Evolutionary conservation across 2,113 vertebrate species (phyloP).

Genomic region (Sander lucioperca): DNA sequence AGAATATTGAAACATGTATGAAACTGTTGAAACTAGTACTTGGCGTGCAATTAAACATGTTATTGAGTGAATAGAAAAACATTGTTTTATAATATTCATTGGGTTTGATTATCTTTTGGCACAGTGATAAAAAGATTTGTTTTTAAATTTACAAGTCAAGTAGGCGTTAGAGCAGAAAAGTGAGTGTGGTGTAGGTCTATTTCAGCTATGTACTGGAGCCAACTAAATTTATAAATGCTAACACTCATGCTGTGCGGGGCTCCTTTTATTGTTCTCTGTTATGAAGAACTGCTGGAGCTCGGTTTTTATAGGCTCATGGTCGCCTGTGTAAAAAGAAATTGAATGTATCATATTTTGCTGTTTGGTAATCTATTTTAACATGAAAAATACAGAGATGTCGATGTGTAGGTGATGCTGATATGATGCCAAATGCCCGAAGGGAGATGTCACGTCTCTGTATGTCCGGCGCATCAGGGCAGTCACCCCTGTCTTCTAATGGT

Average conservation of each 20-base stretch:
- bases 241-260: neutral
- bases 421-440: slow-evolving; percentile 1
- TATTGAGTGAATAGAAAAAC: slow-evolving; percentile 23
- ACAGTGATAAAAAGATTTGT: slow-evolving; percentile 7
- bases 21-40: neutral
- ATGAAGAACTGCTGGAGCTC: slow-evolving; percentile 31
- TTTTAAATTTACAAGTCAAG: slow-evolving; percentile 19
- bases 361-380: neutral
- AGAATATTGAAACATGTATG: slow-evolving; percentile 5
- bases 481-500: slow-evolving; percentile 73
- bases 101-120: slow-evolving; percentile 41
- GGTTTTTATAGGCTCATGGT: slow-evolving; percentile 14
- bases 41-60: slow-evolving; percentile 2
- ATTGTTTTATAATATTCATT: slow-evolving; percentile 12
- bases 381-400: neutral
- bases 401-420: slow-evolving; percentile 2
- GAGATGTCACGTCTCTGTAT: slow-evolving; percentile 49
- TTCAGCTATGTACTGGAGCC: slow-evolving; percentile 27
- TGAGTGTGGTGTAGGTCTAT: slow-evolving; percentile 28
- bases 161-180: slow-evolving; percentile 40
- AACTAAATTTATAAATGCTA: slow-evolving; percentile 42
- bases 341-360: slow-evolving; percentile 3
- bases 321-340: neutral
- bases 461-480: slow-evolving; percentile 48
- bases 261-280: slow-evolving; percentile 44